phyloP scores from a whole-genome alignment of 2,797 vertebrate genomes.

The Amphiprion clarkii region DNA sequence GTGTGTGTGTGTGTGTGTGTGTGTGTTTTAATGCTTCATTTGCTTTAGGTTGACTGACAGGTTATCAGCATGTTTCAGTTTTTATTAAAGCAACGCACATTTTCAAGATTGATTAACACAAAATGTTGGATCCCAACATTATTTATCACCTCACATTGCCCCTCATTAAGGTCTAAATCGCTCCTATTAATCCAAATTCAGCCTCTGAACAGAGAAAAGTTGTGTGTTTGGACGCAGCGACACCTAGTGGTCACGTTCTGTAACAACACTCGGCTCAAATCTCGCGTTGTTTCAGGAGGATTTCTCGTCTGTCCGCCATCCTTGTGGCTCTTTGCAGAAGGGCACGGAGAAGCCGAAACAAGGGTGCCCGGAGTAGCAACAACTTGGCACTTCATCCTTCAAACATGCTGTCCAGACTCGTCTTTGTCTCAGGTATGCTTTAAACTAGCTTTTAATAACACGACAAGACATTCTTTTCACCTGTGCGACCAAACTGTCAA shows the following conservation, averaged over 20 bases:
- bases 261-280: not conserved
- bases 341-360: slow-evolving; percentile 80
- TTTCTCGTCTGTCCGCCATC: slow-evolving; percentile 66
- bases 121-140: not conserved
- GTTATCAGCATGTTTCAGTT: not conserved
- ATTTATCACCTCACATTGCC: not conserved
- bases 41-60: not conserved
- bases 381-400: slow-evolving; percentile 56
- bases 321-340: slow-evolving; percentile 81
- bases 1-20: slow-evolving; percentile 10
- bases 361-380: slow-evolving; percentile 53
- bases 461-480: accelerated
- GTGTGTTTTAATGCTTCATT: not conserved
- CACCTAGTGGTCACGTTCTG: slow-evolving; percentile 21
- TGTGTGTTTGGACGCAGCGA: not conserved
- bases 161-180: not conserved
- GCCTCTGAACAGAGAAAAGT: not conserved
- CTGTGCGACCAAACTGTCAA: not conserved
- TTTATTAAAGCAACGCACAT: not conserved
- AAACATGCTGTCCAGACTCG: slow-evolving; percentile 85
- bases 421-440: slow-evolving; percentile 81
- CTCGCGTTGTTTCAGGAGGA: slow-evolving; percentile 77
- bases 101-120: not conserved
- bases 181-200: not conserved
- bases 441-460: accelerated